phyloP scores from a whole-genome alignment of 1,140 invertebrate genomes.

The Caenorhabditis remanei region DNA sequence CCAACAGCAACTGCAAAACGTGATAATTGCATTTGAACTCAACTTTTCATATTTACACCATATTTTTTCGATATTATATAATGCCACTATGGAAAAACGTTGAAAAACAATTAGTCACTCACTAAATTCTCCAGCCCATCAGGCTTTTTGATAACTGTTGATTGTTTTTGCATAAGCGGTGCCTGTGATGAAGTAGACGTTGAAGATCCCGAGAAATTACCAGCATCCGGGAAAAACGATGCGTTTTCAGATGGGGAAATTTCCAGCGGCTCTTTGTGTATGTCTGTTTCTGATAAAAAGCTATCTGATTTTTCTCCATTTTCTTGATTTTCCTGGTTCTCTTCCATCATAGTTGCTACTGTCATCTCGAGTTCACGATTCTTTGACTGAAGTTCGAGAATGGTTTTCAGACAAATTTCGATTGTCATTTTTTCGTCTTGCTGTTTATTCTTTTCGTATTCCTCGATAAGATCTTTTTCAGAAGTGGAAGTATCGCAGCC shows the following conservation, averaged over 20 bases:
- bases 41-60: too few species aligned
- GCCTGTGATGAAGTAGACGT: background rate
- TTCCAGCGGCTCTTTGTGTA: background rate
- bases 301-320: background rate
- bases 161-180: background rate
- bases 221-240: constrained; percentile 1
- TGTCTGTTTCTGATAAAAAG: background rate
- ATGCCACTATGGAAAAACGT: background rate
- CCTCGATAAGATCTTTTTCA: background rate
- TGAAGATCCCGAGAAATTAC: constrained; percentile 7
- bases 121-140: constrained; percentile 18
- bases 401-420: constrained; percentile 19
- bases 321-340: background rate
- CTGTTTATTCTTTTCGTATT: background rate
- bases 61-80: background rate
- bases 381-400: constrained; percentile 32
- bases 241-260: background rate
- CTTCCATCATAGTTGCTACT: background rate
- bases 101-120: background rate
- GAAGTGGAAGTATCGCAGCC: background rate
- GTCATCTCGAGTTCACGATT: constrained; percentile 13
- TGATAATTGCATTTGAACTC: background rate
- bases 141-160: background rate
- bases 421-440: constrained; percentile 12
- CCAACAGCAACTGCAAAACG: constrained; percentile 48